Base-by-base conservation (phyloP, 2,797 vertebrate species). In the Gadopsis marmoratus region DNA sequence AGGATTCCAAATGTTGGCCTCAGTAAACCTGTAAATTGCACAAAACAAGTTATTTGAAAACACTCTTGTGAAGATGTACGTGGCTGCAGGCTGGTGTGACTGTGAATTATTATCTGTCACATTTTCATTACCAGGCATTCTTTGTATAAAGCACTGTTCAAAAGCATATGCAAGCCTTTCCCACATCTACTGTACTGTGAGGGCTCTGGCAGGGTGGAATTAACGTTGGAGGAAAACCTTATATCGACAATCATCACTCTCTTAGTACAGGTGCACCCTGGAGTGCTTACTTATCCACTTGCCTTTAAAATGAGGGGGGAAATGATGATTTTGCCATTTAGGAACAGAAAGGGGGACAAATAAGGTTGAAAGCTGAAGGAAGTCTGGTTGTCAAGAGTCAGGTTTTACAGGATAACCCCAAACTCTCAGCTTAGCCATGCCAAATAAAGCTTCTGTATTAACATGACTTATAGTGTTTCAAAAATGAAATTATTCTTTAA, bases 41-140 rank as follows among this genome's bases (percentile, higher is more conserved):
- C 37, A 47, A 60, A 82, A 62, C 7, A 68, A 71, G 48, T 70
- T 85, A 82, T 84, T 83, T 90, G 51, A 62, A 86, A 83, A 71
- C 9, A n/a, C 65, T 72, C 58, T 26, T 31, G 45, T 12, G 47
- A 59, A 62, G 65, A 76, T 47, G 50, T 29, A 7, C 33, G 19
- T 35, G 29, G 29, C 45, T 68, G 70, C 37, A 43, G 56, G 67
- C 23, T 39, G 51, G 43, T n/a, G 48, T 45, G 54, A 21, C 50
- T 64, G 5, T 58, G 64, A 84, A 63, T 62, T 88, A 74, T 81
- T 82, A 75, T 79, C 45, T 63, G 54, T 82, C 71, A 56, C 53
- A 66, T 47, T 63, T 83, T 21, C 55, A 71, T 84, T 84, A 84
- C 9, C 4, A 21, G 21, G 41, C 41, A 37, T 78, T 85, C 72